phyloP scores from a whole-genome alignment of 2,797 vertebrate species.

The Pterois miles region DNA sequence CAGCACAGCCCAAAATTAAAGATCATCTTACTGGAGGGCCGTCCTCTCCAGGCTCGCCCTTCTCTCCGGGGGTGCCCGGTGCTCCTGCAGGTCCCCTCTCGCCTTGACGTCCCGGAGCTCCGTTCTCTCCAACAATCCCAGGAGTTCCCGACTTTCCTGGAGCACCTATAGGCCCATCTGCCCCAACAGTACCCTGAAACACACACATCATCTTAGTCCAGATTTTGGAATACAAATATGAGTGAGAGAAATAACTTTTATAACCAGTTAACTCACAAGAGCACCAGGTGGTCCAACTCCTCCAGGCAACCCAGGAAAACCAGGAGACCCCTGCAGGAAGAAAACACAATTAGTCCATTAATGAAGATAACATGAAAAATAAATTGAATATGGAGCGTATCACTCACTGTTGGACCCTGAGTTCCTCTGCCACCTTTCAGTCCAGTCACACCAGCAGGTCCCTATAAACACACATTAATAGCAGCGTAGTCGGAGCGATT shows the following conservation, averaged over 20 bases:
- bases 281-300: conserved; percentile 91
- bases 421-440: conserved; percentile 96
- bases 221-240: neutral
- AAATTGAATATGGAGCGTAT: neutral
- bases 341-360: neutral
- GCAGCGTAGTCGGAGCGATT: neutral
- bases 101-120: conserved; percentile 87
- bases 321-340: conserved; percentile 89
- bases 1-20: no score
- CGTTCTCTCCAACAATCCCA: conserved; percentile 91
- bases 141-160: conserved; percentile 92
- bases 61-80: conserved; percentile 90
- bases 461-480: conserved; percentile 76
- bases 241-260: neutral
- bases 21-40: conserved; percentile 86
- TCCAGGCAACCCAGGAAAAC: conserved; percentile 95
- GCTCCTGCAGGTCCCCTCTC: conserved; percentile 88
- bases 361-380: neutral
- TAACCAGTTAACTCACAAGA: conserved; percentile 83
- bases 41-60: conserved; percentile 94
- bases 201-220: neutral
- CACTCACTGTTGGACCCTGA: conserved; percentile 92
- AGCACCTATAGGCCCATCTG: conserved; percentile 88
- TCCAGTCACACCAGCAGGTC: conserved; percentile 90
- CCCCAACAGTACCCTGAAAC: conserved; percentile 89